These are phyloP conservation scores for Polydrusus pterygomalis DNA, from an alignment of 2,888 invertebrate genomes.

Conservation along the genomic window DNA sequence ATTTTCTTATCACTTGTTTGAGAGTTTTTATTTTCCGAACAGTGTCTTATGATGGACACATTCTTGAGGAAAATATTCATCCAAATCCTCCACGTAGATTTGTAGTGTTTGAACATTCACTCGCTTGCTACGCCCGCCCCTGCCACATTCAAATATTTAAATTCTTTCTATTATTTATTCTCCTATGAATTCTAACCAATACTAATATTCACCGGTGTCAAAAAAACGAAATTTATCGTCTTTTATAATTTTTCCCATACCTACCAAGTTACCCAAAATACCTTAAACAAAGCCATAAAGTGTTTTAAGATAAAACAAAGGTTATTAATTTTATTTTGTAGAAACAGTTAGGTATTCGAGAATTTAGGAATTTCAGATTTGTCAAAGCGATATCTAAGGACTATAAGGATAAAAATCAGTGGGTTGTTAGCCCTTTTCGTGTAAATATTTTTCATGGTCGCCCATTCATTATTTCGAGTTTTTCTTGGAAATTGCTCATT, in stretches of 20 bases:
- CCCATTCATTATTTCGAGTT: constrained; percentile 43
- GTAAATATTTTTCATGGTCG: constrained; percentile 38
- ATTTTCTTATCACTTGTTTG: too few relatives aligned
- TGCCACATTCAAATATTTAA: too few relatives aligned
- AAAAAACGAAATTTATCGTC: constrained; percentile 8
- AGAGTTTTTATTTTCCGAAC: too few relatives aligned
- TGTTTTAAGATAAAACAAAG: constrained; percentile 38
- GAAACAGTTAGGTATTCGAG: constrained; percentile 47
- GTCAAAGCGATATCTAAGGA: constrained; percentile 22
- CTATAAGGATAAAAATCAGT: constrained; percentile 39
- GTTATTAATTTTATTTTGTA: constrained; percentile 45
- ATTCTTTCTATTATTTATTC: too few relatives aligned
- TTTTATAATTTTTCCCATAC: constrained; percentile 28
- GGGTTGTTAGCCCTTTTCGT: constrained; percentile 45
- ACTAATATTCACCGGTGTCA: neutral
- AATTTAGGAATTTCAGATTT: constrained; percentile 41
- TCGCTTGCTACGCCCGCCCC: too few relatives aligned
- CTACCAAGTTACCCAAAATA: constrained; percentile 33
- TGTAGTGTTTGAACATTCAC: too few relatives aligned
- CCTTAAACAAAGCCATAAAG: constrained; percentile 30
- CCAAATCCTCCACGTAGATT: too few relatives aligned
- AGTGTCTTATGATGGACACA: too few relatives aligned
- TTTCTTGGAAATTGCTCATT: constrained; percentile 39
- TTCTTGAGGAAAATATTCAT: too few relatives aligned
- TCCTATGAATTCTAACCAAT: neutral